Conservation (phyloP, 1,140 invertebrate species). For the Thalassaphorura encarpata region DNA sequence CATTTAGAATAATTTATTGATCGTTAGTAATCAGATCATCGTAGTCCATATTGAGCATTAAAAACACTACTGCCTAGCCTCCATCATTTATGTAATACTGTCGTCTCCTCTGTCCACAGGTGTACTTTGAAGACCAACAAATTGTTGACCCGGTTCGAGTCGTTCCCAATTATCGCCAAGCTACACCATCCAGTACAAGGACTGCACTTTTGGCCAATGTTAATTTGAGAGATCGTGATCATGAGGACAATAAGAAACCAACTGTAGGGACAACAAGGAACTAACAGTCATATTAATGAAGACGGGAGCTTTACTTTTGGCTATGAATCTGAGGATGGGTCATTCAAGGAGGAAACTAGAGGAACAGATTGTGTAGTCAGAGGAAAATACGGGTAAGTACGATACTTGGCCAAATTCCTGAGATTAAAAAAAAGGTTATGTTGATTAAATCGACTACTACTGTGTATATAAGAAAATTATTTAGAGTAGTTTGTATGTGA, state of each 20-base stretch:
- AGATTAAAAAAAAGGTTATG: neutral
- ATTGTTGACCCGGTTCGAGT: slow-evolving; percentile 27
- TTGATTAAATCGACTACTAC: too few species aligned
- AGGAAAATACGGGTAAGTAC: slow-evolving; percentile 64
- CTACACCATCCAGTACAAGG: slow-evolving; percentile 16
- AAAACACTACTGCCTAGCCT: too few species aligned
- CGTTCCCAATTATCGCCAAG: slow-evolving; percentile 25
- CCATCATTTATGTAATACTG: too few species aligned
- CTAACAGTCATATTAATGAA: slow-evolving; percentile 28
- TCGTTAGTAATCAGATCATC: too few species aligned
- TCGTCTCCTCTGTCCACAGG: too few species aligned
- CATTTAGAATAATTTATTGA: too few species aligned
- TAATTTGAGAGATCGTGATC: slow-evolving; percentile 16
- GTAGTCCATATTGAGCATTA: too few species aligned
- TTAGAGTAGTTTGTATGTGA: neutral
- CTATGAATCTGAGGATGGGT: slow-evolving; percentile 78
- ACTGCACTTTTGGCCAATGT: slow-evolving; percentile 23
- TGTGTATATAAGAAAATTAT: too few species aligned
- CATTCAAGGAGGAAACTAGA: slow-evolving; percentile 76
- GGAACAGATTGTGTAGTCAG: slow-evolving; percentile 75
- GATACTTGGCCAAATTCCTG: too few species aligned
- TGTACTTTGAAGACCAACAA: slow-evolving; percentile 24
- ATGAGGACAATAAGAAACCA: slow-evolving; percentile 16
- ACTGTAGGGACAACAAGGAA: slow-evolving; percentile 28
- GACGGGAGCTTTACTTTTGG: slow-evolving; percentile 35